A percentile compares a stretch with the other conserved stretches of the same genome.
phyloP scores from a whole-genome alignment of 2,113 vertebrate species.

The Silurus asotus region DNA sequence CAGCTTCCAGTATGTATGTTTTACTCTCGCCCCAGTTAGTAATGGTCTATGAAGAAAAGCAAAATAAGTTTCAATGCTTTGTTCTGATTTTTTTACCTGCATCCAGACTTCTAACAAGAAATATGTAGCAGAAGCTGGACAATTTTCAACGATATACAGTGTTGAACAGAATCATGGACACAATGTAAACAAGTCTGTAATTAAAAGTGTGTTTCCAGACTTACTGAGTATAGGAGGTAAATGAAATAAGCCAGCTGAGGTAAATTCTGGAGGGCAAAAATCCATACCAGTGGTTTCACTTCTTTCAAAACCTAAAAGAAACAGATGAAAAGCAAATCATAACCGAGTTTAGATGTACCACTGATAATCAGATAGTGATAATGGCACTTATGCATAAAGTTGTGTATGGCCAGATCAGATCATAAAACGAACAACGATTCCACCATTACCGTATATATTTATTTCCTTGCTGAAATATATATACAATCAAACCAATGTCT shows the following conservation, averaged over 20 bases:
- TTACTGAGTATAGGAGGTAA: conserved; percentile 79
- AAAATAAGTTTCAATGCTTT: background rate
- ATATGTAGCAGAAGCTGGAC: background rate
- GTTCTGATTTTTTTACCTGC: background rate
- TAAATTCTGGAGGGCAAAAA: conserved; percentile 75
- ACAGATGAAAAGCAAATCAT: background rate
- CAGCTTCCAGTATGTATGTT: conserved; percentile 76
- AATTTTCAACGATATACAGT: background rate
- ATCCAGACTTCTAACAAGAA: background rate
- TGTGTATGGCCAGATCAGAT: background rate
- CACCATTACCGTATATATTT: background rate
- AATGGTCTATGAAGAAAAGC: conserved; percentile 63
- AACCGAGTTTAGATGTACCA: background rate
- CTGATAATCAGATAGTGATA: background rate
- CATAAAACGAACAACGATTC: background rate
- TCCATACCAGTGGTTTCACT: conserved; percentile 72
- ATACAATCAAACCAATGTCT: background rate
- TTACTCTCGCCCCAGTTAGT: conserved; percentile 68
- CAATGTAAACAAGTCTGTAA: background rate
- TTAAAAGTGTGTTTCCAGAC: background rate
- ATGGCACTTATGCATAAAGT: background rate
- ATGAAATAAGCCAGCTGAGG: conserved; percentile 76
- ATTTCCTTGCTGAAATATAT: background rate
- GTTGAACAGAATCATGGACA: background rate
- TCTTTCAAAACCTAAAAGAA: conserved; percentile 77